Percentiles rank a stretch among this genome's conserved stretches.
phyloP scores from a whole-genome alignment of 2,113 vertebrate species.

The Crotophaga sulcirostris region DNA sequence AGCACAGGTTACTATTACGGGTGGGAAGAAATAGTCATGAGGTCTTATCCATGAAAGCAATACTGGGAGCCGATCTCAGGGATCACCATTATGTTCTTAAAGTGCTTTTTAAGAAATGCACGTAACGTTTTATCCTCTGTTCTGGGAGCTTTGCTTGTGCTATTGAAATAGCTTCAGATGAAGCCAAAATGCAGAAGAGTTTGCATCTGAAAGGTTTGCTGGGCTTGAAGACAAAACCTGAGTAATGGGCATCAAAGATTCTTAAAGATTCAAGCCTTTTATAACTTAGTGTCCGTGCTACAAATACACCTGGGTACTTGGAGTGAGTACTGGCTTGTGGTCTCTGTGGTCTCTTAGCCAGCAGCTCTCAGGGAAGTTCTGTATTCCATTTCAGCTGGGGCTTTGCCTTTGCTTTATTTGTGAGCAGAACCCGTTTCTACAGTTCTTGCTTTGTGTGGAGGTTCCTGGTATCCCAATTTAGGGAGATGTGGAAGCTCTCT shows the following conservation, averaged over 20 bases:
- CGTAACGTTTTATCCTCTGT: neutral
- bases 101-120: neutral
- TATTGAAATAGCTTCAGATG: neutral
- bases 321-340: neutral
- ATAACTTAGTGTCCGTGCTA: neutral
- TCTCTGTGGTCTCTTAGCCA: neutral
- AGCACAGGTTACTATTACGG: neutral
- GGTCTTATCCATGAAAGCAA: neutral
- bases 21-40: neutral
- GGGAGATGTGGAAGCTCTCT: neutral
- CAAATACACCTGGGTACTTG: neutral
- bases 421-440: neutral
- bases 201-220: neutral
- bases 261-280: neutral
- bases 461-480: neutral
- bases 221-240: neutral
- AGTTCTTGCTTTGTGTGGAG: neutral
- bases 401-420: neutral
- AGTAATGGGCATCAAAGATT: neutral
- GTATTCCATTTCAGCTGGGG: neutral
- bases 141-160: neutral
- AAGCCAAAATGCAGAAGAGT: neutral
- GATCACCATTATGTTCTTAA: neutral
- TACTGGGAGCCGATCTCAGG: neutral
- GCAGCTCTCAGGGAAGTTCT: neutral